phyloP scores from a whole-genome alignment of 37 sponge, comb jelly and placozoan species.

The Petrosia ficiformis region DNA sequence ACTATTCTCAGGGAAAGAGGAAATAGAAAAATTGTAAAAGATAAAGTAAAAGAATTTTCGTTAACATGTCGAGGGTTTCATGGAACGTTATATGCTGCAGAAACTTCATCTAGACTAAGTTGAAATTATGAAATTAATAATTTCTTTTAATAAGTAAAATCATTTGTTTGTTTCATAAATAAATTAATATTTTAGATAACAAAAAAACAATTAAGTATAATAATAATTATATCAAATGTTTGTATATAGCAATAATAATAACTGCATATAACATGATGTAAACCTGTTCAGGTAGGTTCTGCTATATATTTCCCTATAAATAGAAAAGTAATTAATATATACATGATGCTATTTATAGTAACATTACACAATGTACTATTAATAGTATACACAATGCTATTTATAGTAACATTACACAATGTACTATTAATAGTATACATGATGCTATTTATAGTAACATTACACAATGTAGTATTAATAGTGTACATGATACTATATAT shows the following conservation, averaged over 20 bases:
- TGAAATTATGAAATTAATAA: not conserved
- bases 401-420: no score
- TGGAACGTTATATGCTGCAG: constrained; percentile 49
- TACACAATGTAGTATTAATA: not conserved
- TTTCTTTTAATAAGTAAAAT: not conserved
- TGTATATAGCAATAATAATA: not conserved
- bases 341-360: no score
- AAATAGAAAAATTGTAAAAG: constrained; percentile 19
- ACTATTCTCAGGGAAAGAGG: constrained; percentile 22
- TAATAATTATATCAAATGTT: not conserved
- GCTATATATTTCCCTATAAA: constrained; percentile 44
- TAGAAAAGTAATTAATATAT: not conserved
- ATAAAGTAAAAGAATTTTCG: constrained; percentile 51
- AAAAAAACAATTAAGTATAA: constrained; percentile 1
- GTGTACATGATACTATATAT: no score
- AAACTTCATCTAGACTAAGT: constrained; percentile 15
- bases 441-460: no score
- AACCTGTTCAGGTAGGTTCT: no score
- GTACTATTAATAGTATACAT: no score
- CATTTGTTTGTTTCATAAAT: not conserved
- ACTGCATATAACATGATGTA: no score
- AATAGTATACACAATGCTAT: no score
- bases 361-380: no score
- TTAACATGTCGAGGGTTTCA: constrained; percentile 63
- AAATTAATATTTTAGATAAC: not conserved